Evolutionary conservation across 2,113 vertebrate species (phyloP).

Genomic region (Cygnus atratus): DNA sequence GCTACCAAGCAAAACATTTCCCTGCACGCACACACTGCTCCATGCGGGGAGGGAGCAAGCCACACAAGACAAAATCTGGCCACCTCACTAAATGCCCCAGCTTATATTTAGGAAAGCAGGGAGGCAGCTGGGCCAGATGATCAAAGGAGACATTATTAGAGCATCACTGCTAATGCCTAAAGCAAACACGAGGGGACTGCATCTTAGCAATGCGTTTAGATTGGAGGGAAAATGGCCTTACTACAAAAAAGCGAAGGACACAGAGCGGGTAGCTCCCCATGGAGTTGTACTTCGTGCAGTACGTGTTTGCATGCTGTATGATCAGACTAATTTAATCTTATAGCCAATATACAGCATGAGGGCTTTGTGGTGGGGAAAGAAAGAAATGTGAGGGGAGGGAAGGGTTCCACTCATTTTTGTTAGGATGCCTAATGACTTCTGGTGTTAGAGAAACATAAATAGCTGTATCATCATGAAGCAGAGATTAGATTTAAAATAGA

Average conservation of each 20-base stretch:
- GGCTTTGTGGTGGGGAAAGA: background rate
- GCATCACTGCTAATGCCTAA: background rate
- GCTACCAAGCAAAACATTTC: slow-evolving; percentile 38
- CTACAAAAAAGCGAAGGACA: background rate
- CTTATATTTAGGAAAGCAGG: background rate
- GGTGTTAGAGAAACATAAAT: slow-evolving; percentile 11
- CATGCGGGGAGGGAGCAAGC: background rate
- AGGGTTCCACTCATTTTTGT: background rate
- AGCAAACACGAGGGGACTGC: background rate
- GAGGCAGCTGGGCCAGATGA: background rate
- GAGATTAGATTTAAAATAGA: slow-evolving; percentile 10
- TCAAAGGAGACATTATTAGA: background rate
- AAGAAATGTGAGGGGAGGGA: background rate
- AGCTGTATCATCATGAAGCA: background rate
- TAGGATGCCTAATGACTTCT: background rate
- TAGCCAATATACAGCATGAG: background rate
- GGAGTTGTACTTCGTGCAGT: background rate
- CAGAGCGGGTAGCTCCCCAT: fast-evolving
- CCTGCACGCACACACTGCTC: background rate
- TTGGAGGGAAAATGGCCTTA: background rate
- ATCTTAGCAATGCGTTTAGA: background rate
- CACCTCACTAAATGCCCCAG: background rate
- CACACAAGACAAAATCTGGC: background rate
- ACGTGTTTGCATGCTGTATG: fast-evolving
- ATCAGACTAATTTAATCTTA: background rate